Base-by-base conservation (phyloP, 2,797 vertebrate species). In the Percopsis omiscomaycus region DNA sequence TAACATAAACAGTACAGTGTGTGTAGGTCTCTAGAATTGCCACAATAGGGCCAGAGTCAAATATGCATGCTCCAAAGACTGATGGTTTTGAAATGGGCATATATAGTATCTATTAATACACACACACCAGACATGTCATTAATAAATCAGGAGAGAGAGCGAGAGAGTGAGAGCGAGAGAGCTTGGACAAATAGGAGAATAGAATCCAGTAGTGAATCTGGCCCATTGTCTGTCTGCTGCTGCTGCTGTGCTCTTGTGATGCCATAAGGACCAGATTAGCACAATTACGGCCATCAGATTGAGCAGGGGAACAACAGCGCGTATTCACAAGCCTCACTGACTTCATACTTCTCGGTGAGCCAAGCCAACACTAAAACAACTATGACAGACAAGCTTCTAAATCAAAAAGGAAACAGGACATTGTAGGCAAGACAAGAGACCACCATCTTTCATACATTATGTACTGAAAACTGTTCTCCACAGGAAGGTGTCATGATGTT, bases 81-180 rank as follows among this genome's bases (percentile, higher is more conserved):
- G 69, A 82, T 61, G 63, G 61, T 51, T 74, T 58, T 75, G 54
- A 65, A 73, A 72, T 61, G 80, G 63, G 48, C 64, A 64, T 42
- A 27, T 22, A 22, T 22, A 22, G 63, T 66, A 28, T 80, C 80
- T 88, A 85, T 82, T 81, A 85, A 85, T 83, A 83, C 65, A 79
- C 66, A 71, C 71, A 62, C 68, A 66, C 9, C 47, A 79, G 68
- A 83, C 78, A 72, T 12, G 14, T 10, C 73, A 81, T 86, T 77
- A 85, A 86, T 86, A 81, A 85, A 83, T 83, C 55, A 85, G 15
- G 52, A 74, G 58, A 28, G 44, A 28, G 27, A 59, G 2, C 12
- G 42, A 27, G 4, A 47, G 5, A 59, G 29, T 32, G 14, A 30
- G 54, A 55, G 64, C 1, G 56, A 62, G 60, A 55, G 32, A 60